These are phyloP conservation scores for Oryctolagus cuniculus DNA, from an alignment of 2,113 vertebrate species.

Conservation along the genomic window DNA sequence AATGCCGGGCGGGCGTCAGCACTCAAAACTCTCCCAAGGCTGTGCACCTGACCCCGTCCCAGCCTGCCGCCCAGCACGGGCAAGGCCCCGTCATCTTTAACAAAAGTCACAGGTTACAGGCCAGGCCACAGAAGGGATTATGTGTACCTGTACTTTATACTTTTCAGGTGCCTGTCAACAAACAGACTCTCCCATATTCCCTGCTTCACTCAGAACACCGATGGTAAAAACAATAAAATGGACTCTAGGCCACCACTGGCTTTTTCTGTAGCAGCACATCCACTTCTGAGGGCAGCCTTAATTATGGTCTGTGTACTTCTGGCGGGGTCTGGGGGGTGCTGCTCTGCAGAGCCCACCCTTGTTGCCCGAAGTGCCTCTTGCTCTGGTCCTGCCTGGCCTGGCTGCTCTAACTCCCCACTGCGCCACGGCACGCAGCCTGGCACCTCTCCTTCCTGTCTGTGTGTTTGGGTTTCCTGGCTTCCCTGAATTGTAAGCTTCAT, in stretches of 20 bases:
- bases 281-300: not conserved
- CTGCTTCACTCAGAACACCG: not conserved
- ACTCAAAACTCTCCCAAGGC: not conserved
- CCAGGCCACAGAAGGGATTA: not conserved
- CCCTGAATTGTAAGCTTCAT: not conserved
- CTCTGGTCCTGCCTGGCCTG: not conserved
- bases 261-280: not conserved
- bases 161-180: not conserved
- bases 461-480: not conserved
- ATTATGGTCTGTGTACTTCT: not conserved
- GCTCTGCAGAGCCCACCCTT: not conserved
- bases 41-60: not conserved
- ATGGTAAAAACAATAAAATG: not conserved
- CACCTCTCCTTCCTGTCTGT: not conserved
- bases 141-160: not conserved
- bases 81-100: not conserved
- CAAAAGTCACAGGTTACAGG: not conserved
- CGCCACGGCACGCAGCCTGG: not conserved
- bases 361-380: not conserved
- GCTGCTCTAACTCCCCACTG: not conserved
- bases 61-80: not conserved
- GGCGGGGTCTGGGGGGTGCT: not conserved
- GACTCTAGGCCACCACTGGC: not conserved
- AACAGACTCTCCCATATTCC: not conserved
- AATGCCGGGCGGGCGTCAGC: not conserved